Evolutionary conservation across 1,140 invertebrate genomes (phyloP), one percentile per base, ranked within the genome.

Genomic region (Plutomurus gul): DNA sequence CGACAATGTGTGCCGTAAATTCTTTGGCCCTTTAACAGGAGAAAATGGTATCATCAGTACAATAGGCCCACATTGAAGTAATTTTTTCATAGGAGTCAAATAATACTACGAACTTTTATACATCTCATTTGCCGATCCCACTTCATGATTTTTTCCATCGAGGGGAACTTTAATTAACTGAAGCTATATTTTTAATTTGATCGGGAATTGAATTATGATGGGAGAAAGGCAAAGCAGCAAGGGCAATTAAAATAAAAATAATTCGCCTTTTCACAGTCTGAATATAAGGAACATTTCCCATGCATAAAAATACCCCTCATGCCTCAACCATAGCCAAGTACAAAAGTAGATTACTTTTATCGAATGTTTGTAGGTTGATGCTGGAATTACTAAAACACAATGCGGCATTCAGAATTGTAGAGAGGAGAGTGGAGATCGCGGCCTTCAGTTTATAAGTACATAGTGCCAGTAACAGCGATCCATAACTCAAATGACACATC

Each of bases 171-270:
- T 78, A 78, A 78, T 78, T 78, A 78, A 78, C 70, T 56, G 71
- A 73, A 37, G 36, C 46, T 78, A 78, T 78, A 79, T 79, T 79
- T 79, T 79, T 79, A 79, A 79, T 79, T 79, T 79, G 78, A 79
- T 74, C 51, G 49, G 7, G 56, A 65, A 79, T 79, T 79, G 78
- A 79, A 75, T 79, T 79, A 79, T 79, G 78, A 71, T 51, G 40
- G 33, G 70, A 72, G 70, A 72, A 72, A 72, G 70, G 70, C 36
- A 40, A 72, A 20, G 36, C 36, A 27, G 70, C 36, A 72, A 27
- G 18, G 40, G 70, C 70, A 72, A 72, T 72, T 72, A 72, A 72
- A 72, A n/a, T 72, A 72, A 72, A 72, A 72, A 72, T 72, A 40
- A 72, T 37, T 46, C 70, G 70, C 70, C 36, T 46, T 27, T 72